Base-by-base conservation (phyloP, 1,140 invertebrate genomes). In the Tetragonula clypearis region DNA sequence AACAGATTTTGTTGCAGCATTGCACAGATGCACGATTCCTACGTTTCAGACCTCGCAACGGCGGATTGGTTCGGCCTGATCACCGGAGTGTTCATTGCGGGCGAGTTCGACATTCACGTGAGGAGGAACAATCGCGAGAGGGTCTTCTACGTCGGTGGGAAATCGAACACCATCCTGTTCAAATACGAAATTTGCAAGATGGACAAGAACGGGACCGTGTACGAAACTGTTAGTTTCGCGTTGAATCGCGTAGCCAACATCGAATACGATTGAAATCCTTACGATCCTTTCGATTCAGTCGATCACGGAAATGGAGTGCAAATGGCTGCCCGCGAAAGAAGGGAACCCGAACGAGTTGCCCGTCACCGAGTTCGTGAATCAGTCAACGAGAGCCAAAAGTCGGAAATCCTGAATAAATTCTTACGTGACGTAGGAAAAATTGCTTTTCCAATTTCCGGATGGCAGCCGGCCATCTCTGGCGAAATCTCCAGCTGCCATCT, bases 21-120 rank as follows among this genome's bases (percentile, higher is more conserved):
- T 79, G 30, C 30, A 30, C 60, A 60, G 30, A 66, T 69, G 53
- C 60, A 23, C 55, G 26, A 26, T 58, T 56, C 19, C 21, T 62
- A 58, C 35, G n/a, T 35, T 80, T n/a, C 79, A 92, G 92, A 86
- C 79, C 80, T 93, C 35, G 56, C 53, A 11, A 85, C 78, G 11
- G 79, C 85, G 12, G 90, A 90, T 62, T 92, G 92, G 92, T 91
- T 94, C 30, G 93, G 93, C 65, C 73, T 93, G 82, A 93, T 94
- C 84, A 93, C 85, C 21, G 87, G 91, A 2, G 87, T 88, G 3
- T 9, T 93, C n/a, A 78, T 90, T 14, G 74, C 87, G 11, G 76
- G 84, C 12, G 76, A 49, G n/a, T 91, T 90, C 26, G 88, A 92
- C 69, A 55, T 93, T 26, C 68, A 73, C 77, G 82, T 87, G 30